Percentiles rank a stretch among this genome's conserved stretches.
These are phyloP conservation scores for Chaunax sp. DNA, from an alignment of 2,797 vertebrate genomes.

Conservation along the genomic window DNA sequence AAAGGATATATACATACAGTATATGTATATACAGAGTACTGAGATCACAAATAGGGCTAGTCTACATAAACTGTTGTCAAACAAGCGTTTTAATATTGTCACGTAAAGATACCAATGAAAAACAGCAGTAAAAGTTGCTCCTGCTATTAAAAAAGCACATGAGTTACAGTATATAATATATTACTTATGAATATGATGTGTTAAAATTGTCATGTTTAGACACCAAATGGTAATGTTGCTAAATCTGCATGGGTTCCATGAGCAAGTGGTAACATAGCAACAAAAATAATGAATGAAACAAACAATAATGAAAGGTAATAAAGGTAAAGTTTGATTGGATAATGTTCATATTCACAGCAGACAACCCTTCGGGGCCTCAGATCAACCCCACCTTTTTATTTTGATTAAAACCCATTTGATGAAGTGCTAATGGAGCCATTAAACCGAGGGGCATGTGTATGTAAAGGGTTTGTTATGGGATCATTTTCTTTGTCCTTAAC, in stretches of 20 bases:
- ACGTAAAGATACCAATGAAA: background rate
- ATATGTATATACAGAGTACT: constrained; percentile 6
- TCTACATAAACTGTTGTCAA: constrained; percentile 15
- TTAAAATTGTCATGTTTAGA: background rate
- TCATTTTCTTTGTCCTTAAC: constrained; percentile 21
- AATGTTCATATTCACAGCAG: constrained; percentile 33
- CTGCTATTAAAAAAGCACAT: background rate
- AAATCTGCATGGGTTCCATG: background rate
- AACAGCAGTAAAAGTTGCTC: background rate
- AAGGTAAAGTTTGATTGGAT: constrained; percentile 18
- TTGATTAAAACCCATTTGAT: constrained; percentile 36
- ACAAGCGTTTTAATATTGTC: constrained; percentile 7
- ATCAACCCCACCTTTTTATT: constrained; percentile 19
- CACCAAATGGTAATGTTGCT: background rate
- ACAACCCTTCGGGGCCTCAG: background rate
- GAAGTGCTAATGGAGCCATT: constrained; percentile 24
- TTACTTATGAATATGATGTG: background rate
- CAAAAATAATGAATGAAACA: background rate
- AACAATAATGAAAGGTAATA: constrained; percentile 6
- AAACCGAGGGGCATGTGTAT: constrained; percentile 42
- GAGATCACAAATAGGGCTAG: constrained; percentile 20
- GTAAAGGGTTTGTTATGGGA: constrained; percentile 31
- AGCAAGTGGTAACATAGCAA: constrained; percentile 1
- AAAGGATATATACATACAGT: background rate
- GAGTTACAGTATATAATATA: background rate